Conservation (phyloP, 2,797 vertebrate species). For the Malacoraja senta region DNA sequence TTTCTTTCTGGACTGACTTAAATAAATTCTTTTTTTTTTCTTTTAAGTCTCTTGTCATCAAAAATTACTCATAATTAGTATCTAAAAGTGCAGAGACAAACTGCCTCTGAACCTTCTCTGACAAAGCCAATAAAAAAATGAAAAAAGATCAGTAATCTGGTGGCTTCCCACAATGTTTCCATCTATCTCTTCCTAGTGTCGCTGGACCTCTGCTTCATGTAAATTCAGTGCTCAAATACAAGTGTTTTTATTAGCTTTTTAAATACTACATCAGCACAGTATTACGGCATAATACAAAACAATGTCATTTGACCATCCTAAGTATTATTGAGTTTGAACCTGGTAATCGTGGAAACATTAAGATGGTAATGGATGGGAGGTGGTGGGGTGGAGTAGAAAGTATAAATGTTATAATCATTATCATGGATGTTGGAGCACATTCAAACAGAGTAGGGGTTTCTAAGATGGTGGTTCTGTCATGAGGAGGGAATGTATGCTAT, state of each 20-base stretch:
- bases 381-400: neutral
- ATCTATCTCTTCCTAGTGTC: neutral
- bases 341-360: neutral
- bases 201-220: neutral
- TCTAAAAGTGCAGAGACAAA: neutral
- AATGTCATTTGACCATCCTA: neutral
- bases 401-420: neutral
- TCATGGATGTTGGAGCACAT: no score
- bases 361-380: neutral
- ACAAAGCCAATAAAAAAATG: no score
- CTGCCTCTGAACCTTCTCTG: neutral
- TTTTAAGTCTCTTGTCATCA: neutral
- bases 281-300: neutral
- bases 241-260: neutral
- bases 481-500: no score
- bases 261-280: neutral
- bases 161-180: no score
- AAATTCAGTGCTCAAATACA: neutral
- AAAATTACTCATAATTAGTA: neutral
- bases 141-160: neutral
- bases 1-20: neutral
- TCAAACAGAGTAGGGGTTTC: no score
- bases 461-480: no score
- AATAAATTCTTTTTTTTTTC: neutral
- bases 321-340: neutral